Percentiles rank a stretch among this genome's conserved stretches.
Conservation (phyloP, 1,140 invertebrate species). For the Tetragnatha versicolor region DNA sequence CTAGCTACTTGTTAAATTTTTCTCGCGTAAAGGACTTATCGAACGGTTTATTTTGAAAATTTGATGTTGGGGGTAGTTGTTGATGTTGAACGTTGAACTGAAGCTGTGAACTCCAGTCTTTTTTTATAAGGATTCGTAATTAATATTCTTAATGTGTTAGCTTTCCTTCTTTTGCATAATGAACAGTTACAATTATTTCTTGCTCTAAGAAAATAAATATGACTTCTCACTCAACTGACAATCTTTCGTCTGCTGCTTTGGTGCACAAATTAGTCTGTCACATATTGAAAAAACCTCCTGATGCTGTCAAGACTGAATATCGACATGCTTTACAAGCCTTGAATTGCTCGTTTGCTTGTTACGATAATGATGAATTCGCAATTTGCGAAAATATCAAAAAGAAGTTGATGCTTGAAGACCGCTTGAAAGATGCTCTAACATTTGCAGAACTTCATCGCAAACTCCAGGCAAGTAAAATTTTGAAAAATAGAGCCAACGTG, state of each 20-base stretch:
- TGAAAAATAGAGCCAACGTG: conserved; percentile 27
- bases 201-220: neutral
- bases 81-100: too few species aligned
- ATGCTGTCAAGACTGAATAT: conserved; percentile 16
- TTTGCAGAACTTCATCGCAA: conserved; percentile 51
- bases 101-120: too few species aligned
- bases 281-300: conserved; percentile 21
- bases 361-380: conserved; percentile 40
- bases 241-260: neutral
- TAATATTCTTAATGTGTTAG: too few species aligned
- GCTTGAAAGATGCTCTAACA: conserved; percentile 39
- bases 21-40: too few species aligned
- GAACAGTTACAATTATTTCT: too few species aligned
- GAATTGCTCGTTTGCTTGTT: conserved; percentile 17
- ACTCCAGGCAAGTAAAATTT: conserved; percentile 29
- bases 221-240: conserved; percentile 14
- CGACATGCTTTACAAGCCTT: conserved; percentile 1
- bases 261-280: conserved; percentile 37
- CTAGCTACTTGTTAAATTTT: too few species aligned
- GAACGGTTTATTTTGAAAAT: too few species aligned
- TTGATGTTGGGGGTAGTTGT: too few species aligned
- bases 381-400: conserved; percentile 48
- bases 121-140: too few species aligned
- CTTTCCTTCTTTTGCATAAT: too few species aligned
- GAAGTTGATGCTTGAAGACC: conserved; percentile 27